Conservation (phyloP, 2,888 invertebrate genomes). For the Synergus umbraculus region DNA sequence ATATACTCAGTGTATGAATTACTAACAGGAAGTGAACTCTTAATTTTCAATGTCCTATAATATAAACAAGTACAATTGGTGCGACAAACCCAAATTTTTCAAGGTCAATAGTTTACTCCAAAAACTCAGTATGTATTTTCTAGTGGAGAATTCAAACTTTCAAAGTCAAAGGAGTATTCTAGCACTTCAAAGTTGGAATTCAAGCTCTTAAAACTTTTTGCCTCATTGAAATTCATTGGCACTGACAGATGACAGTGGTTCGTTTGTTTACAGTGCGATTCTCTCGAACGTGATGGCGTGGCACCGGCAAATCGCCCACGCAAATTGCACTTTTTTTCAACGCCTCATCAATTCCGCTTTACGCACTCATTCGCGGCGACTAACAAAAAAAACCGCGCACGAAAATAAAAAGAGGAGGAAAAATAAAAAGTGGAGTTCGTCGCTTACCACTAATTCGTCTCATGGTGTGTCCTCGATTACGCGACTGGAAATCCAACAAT, state of each 20-base stretch:
- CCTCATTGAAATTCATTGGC: constrained; percentile 16
- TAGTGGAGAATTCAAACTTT: constrained; percentile 5
- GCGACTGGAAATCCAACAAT: constrained; percentile 47
- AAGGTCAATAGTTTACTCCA: neutral
- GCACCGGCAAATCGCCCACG: constrained; percentile 30
- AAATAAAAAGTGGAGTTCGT: constrained; percentile 23
- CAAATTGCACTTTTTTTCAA: constrained; percentile 33
- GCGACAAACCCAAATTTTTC: neutral
- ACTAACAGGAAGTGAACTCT: too few relatives aligned
- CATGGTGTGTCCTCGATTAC: constrained; percentile 48
- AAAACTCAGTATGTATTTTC: neutral
- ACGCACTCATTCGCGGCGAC: neutral
- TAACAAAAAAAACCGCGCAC: neutral
- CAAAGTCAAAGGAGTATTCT: constrained; percentile 9
- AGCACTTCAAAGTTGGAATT: constrained; percentile 33
- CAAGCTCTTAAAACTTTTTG: constrained; percentile 22
- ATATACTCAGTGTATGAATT: too few relatives aligned
- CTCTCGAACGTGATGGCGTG: constrained; percentile 37
- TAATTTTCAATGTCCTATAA: too few relatives aligned
- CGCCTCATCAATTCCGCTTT: constrained; percentile 34
- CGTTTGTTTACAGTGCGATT: constrained; percentile 40
- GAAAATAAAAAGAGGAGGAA: neutral
- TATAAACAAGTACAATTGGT: too few relatives aligned
- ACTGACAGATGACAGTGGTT: constrained; percentile 31
- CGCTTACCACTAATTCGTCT: constrained; percentile 56